phyloP scores from a whole-genome alignment of 2,888 invertebrate genomes.

The Camponotus fellah region DNA sequence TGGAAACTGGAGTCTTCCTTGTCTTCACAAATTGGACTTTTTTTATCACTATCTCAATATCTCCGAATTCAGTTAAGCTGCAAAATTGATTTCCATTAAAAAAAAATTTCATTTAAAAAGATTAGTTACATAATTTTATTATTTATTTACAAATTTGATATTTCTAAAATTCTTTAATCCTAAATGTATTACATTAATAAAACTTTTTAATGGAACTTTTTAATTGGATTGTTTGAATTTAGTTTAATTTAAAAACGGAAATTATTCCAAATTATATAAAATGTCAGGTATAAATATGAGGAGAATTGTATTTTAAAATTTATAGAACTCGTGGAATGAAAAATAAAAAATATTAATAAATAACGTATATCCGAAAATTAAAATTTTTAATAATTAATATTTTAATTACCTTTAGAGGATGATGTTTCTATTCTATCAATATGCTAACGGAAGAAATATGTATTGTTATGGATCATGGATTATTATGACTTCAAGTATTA shows the following conservation, averaged over 20 bases:
- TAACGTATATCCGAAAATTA: background rate
- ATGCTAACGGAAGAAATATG: background rate
- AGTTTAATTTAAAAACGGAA: slow-evolving; percentile 18
- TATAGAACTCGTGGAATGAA: background rate
- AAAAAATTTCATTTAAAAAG: background rate
- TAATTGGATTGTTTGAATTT: background rate
- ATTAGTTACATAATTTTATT: background rate
- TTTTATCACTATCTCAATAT: background rate
- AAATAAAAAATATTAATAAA: background rate
- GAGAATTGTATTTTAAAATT: slow-evolving; percentile 6
- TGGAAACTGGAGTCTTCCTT: slow-evolving; percentile 21
- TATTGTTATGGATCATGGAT: background rate
- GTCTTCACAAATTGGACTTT: slow-evolving; percentile 1
- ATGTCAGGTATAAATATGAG: background rate
- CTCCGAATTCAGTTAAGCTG: background rate
- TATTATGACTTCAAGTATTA: background rate
- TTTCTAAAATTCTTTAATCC: background rate
- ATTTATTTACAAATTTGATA: background rate
- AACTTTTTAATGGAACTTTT: slow-evolving; percentile 13
- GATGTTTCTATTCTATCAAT: background rate
- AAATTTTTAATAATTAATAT: background rate
- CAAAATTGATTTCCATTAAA: slow-evolving; percentile 27
- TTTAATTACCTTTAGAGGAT: background rate
- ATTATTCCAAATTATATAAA: background rate
- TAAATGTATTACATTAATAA: background rate